phyloP scores from a whole-genome alignment of 2,113 vertebrate species.

The Sylvietta virens region DNA sequence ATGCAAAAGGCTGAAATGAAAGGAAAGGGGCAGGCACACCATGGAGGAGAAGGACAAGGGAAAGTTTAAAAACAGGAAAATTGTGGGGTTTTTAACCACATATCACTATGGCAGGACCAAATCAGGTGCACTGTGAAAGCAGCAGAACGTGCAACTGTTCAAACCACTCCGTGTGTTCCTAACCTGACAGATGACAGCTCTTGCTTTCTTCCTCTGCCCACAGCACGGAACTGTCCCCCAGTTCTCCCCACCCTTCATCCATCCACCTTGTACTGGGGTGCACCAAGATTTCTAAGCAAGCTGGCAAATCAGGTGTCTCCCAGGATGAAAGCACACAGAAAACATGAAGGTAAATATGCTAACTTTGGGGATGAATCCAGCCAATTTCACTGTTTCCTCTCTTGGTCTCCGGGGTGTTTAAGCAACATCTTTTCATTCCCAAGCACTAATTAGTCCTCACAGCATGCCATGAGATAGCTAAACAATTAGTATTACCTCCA shows the following conservation, averaged over 20 bases:
- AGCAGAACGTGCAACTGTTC: not conserved
- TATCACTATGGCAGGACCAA: not conserved
- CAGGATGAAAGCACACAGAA: not conserved
- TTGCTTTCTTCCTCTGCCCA: not conserved
- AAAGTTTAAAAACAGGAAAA: not conserved
- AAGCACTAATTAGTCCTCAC: not conserved
- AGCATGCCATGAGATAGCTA: not conserved
- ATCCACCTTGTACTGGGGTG: not conserved
- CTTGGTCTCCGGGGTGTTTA: not conserved
- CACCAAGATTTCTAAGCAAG: not conserved
- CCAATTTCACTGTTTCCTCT: not conserved
- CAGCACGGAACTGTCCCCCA: not conserved
- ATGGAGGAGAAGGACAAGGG: not conserved
- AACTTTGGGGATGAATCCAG: not conserved
- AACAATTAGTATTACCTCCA: not conserved
- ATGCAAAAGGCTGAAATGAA: not conserved
- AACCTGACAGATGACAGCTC: not conserved
- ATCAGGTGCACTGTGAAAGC: not conserved
- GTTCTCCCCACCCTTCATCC: not conserved
- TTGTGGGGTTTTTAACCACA: not conserved
- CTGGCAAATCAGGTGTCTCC: not conserved
- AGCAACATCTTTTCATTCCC: not conserved
- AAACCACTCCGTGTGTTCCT: not conserved
- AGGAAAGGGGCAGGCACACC: not conserved
- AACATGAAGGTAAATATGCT: not conserved